Evolutionary conservation across 2,888 invertebrate genomes (phyloP), one percentile per base, ranked within the genome.

Genomic region (Cyrtodaria siliqua): DNA sequence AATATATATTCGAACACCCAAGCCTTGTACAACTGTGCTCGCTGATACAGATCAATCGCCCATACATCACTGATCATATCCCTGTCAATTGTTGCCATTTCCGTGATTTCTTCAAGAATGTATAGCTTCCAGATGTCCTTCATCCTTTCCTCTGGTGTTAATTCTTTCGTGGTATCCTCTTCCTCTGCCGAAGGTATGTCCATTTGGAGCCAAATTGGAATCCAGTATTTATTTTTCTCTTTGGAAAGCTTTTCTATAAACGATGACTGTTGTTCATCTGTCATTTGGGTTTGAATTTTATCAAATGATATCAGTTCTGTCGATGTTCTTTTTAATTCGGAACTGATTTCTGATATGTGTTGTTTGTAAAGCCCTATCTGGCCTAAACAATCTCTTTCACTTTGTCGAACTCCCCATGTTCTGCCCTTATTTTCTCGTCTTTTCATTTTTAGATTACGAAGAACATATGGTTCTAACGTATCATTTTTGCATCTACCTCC

Each of bases 401-500:
- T 80, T 64, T 79, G 71, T 42, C 61, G 67, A 12, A 85, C 60
- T 12, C 69, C 62, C 33, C 61, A 59, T 6, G 79, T 77, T 24
- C 79, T 52, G 16, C 42, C 27, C 47, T 52, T 72, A 4, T 72
- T 47, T 50, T 67, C 69, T 26, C 78, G 64, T 24, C 53, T 66
- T 44, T 71, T 60, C 4, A 44, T 57, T 62, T 84, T 67, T 47
- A 68, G 33, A 27, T 77, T 74, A 2, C 64, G 62, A 23, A 83
- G 26, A 27, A 68, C 60, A 60, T 59, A 91, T n/a, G 75, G 63
- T 57, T 89, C 71, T 14, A 92, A 79, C 1, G 55, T 27, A 27
- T 79, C 79, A 40, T 74, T 86, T 24, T 83, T 85, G 57, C 89
- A 88, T 57, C 91, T 66, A 1, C 90, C 90, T 2, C 92, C 92